Evolutionary conservation across 2,113 vertebrate genomes (phyloP).

Genomic region (Chlorodrepanis virens): DNA sequence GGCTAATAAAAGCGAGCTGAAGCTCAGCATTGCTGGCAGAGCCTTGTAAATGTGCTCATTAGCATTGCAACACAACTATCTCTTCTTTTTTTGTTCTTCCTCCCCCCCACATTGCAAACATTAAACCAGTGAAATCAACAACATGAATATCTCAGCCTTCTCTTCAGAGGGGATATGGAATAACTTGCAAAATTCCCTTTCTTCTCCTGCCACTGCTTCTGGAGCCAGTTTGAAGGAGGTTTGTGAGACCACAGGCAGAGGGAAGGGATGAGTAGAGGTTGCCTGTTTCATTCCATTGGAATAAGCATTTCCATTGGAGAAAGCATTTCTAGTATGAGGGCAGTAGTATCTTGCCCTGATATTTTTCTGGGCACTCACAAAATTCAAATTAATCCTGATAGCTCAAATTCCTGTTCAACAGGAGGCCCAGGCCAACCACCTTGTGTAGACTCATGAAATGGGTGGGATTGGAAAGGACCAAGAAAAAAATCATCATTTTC

Average conservation of each 20-base stretch:
- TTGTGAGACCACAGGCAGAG: neutral
- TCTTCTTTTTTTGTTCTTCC: neutral
- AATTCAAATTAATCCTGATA: neutral
- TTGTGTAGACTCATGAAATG: neutral
- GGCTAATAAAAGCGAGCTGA: constrained; percentile 22
- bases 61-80: neutral
- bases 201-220: neutral
- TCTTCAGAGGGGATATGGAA: neutral
- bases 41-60: constrained; percentile 24
- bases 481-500: neutral
- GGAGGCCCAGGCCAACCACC: neutral
- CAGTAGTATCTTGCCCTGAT: neutral
- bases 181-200: neutral
- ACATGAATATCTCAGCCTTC: neutral
- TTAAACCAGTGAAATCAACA: neutral
- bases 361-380: neutral
- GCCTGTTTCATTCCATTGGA: neutral
- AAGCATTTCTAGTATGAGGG: neutral
- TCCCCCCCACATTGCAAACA: neutral
- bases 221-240: neutral
- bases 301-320: neutral
- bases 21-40: neutral
- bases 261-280: neutral
- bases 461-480: neutral
- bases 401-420: neutral